Conservation (phyloP, 1,140 invertebrate genomes). For the Adoxophyes honmai region DNA sequence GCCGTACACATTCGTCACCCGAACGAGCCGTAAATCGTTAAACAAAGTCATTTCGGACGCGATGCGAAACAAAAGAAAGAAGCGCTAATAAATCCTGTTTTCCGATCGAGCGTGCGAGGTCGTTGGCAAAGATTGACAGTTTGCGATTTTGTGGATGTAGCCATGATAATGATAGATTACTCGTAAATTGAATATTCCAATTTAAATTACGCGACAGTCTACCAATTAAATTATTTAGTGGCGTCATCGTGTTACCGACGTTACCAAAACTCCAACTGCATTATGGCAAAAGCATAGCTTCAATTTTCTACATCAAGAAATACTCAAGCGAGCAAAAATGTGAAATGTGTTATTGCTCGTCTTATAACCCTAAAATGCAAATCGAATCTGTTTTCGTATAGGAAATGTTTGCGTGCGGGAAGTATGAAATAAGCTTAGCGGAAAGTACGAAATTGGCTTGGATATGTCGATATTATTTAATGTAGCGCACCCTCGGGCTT, state of each 20-base stretch:
- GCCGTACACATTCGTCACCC: conserved; percentile 5
- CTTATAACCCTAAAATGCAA: conserved; percentile 45
- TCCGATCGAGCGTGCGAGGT: no score
- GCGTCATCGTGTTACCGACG: background rate
- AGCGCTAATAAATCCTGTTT: background rate
- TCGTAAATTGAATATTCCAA: no score
- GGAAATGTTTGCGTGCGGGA: conserved; percentile 46
- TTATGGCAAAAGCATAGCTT: background rate
- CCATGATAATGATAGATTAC: no score
- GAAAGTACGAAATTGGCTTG: conserved; percentile 60
- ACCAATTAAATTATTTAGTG: no score
- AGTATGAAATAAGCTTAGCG: conserved; percentile 58
- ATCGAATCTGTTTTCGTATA: conserved; percentile 47
- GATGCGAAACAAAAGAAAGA: conserved; percentile 4
- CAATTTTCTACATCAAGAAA: conserved; percentile 19
- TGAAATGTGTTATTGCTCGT: conserved; percentile 34
- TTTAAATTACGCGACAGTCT: no score
- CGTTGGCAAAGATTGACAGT: no score
- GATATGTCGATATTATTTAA: conserved; percentile 64
- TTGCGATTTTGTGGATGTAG: no score
- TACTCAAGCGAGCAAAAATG: conserved; percentile 23
- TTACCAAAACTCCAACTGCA: background rate
- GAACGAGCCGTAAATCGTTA: conserved; percentile 10
- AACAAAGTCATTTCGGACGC: conserved; percentile 7
- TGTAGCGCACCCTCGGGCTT: conserved; percentile 43